These are phyloP conservation scores for Patiria miniata DNA, from an alignment of 35 echinoderm and acorn worm species.

Conservation along the genomic window DNA sequence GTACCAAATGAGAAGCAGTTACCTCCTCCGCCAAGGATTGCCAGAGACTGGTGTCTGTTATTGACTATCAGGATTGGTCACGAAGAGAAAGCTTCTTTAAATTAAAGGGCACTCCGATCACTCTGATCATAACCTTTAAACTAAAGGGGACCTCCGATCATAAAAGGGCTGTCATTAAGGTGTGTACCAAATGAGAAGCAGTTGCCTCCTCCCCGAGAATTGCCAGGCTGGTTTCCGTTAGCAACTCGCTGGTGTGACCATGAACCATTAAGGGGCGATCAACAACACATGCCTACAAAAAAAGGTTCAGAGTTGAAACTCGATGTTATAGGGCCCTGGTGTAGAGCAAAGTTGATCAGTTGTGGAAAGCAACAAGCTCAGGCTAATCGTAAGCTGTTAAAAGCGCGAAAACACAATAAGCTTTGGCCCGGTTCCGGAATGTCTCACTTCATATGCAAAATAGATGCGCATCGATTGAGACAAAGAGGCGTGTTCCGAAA, in stretches of 20 bases:
- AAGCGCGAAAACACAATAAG: not conserved
- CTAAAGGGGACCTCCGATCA: not conserved
- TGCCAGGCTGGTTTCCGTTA: not conserved
- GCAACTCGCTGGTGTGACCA: conserved; percentile 69
- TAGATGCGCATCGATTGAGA: too few species aligned
- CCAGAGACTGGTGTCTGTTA: too few species aligned
- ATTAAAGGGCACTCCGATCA: conserved; percentile 41
- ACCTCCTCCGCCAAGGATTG: conserved; percentile 49
- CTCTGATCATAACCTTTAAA: conserved; percentile 10
- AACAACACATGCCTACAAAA: conserved; percentile 33
- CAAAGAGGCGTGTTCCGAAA: too few species aligned
- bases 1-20: conserved; percentile 98
- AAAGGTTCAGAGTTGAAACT: too few species aligned
- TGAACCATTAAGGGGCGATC: conserved; percentile 88
- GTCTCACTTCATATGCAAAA: too few species aligned
- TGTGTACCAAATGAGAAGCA: conserved; percentile 98
- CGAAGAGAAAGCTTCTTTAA: conserved; percentile 46
- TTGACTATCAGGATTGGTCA: too few species aligned
- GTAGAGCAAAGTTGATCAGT: too few species aligned
- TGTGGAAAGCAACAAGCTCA: not conserved
- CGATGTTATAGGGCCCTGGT: too few species aligned
- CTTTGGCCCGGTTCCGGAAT: too few species aligned
- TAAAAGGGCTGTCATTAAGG: conserved; percentile 63
- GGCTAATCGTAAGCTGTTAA: not conserved
- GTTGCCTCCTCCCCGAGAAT: conserved; percentile 64